Conservation (phyloP, 1,140 invertebrate genomes). For the Euura lappo region DNA sequence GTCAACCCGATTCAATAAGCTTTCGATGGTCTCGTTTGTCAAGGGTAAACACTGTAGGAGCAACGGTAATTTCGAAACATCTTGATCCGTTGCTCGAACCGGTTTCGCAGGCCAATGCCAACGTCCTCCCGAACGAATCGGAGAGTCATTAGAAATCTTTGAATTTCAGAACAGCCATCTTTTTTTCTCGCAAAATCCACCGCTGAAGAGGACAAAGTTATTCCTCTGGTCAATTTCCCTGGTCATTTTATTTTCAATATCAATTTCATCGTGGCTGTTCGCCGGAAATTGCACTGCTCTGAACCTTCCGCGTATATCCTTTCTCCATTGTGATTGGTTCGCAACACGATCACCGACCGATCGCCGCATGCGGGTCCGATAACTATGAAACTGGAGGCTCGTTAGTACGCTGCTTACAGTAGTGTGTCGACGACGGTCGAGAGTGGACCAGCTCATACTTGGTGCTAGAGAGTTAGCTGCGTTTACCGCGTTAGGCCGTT, state of each 20-base stretch:
- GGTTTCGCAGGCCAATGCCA: not conserved
- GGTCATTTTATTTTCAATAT: no score
- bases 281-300: not conserved
- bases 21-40: not conserved
- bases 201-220: no score
- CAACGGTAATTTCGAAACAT: slow-evolving; percentile 4
- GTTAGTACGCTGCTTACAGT: not conserved
- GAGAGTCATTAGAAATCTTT: not conserved
- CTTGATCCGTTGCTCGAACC: not conserved
- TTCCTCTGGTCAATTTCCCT: no score
- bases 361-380: not conserved
- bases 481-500: not conserved
- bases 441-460: not conserved
- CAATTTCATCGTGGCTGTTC: not conserved
- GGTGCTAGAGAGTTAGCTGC: not conserved
- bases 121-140: not conserved
- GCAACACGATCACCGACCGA: not conserved
- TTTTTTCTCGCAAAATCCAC: no score
- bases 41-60: not conserved
- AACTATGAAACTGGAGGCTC: not conserved
- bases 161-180: no score
- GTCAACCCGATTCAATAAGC: not conserved
- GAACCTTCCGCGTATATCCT: not conserved
- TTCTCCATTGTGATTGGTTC: not conserved
- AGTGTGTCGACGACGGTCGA: not conserved